Evolutionary conservation across 2,113 vertebrate genomes (phyloP).

Genomic region (Eurystomus gularis): DNA sequence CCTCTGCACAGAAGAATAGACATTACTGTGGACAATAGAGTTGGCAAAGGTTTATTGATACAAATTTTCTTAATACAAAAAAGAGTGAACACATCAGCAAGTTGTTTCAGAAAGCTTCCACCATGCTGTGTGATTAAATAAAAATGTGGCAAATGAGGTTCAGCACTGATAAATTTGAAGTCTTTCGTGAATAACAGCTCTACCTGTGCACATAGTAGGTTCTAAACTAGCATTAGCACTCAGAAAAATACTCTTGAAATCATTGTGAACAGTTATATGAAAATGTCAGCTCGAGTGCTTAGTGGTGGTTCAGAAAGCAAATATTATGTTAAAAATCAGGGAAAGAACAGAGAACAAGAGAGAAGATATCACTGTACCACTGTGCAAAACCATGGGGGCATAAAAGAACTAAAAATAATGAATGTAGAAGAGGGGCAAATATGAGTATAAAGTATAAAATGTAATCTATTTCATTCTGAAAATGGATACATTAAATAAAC

Average conservation of each 20-base stretch:
- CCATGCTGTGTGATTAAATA: not conserved
- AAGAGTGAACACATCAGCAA: not conserved
- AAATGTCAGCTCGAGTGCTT: not conserved
- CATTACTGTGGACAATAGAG: not conserved
- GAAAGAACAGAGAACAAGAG: not conserved
- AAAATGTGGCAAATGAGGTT: not conserved
- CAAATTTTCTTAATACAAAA: not conserved
- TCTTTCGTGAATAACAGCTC: not conserved
- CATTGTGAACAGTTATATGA: not conserved
- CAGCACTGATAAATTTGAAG: not conserved
- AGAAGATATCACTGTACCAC: not conserved
- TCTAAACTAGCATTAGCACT: not conserved
- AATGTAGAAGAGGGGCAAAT: not conserved
- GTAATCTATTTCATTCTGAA: not conserved
- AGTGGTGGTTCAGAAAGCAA: not conserved
- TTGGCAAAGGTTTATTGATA: not conserved
- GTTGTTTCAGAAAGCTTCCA: not conserved
- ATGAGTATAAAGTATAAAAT: not conserved
- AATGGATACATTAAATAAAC: not conserved
- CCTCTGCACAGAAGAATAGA: not conserved
- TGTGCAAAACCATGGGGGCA: not conserved
- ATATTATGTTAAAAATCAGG: not conserved
- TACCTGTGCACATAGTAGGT: not conserved
- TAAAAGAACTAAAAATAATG: not conserved
- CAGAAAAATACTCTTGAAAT: not conserved